These are phyloP conservation scores for Schizopygopsis malacanthus DNA, from an alignment of 2,797 vertebrate genomes.

Conservation along the genomic window DNA sequence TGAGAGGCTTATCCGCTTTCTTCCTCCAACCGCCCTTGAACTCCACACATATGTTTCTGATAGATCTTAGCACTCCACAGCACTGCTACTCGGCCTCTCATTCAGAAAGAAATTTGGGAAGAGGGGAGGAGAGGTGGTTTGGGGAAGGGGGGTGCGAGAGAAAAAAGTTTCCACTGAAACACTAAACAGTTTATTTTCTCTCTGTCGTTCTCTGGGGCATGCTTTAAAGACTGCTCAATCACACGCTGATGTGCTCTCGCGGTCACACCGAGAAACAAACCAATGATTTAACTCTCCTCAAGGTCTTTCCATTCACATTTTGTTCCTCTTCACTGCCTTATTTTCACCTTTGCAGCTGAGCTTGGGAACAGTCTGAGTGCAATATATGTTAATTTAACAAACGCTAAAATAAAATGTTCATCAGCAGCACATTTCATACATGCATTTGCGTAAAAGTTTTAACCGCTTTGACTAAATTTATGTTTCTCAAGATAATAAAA, in stretches of 20 bases:
- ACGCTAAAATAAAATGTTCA: background rate
- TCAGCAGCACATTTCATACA: slow-evolving; percentile 27
- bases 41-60: slow-evolving; percentile 85
- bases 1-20: slow-evolving; percentile 57
- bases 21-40: slow-evolving; percentile 72
- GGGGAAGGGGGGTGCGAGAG: slow-evolving; percentile 37
- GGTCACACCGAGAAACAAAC: slow-evolving; percentile 50
- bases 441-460: background rate
- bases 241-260: slow-evolving; percentile 55
- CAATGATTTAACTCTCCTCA: slow-evolving; percentile 49
- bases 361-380: background rate
- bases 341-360: slow-evolving; percentile 23
- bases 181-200: slow-evolving; percentile 67
- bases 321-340: slow-evolving; percentile 26
- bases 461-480: background rate
- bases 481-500: background rate
- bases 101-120: slow-evolving; percentile 66
- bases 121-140: background rate
- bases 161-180: slow-evolving; percentile 62
- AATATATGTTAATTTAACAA: slow-evolving; percentile 26
- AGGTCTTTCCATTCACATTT: slow-evolving; percentile 47
- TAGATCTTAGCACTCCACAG: slow-evolving; percentile 82
- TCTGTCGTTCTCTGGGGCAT: slow-evolving; percentile 63
- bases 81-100: slow-evolving; percentile 77
- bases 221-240: slow-evolving; percentile 60